Evolutionary conservation across 2,888 invertebrate species (phyloP).

Genomic region (Liopterus haemorrhoidalis): DNA sequence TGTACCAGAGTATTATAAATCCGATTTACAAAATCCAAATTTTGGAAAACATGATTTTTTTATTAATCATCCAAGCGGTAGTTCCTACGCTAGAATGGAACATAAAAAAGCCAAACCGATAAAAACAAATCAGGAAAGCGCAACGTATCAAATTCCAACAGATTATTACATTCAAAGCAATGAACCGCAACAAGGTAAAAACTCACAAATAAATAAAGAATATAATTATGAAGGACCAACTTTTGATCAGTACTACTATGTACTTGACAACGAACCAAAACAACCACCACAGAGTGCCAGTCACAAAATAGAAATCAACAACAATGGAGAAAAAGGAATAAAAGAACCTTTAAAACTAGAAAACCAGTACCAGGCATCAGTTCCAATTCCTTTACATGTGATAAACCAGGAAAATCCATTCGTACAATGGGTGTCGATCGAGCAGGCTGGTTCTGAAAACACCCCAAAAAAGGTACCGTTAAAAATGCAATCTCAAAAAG

Average conservation of each 20-base stretch:
- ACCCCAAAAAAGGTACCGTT: too few species aligned
- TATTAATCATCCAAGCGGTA: neutral
- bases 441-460: too few species aligned
- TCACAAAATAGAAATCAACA: neutral
- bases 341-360: too few species aligned
- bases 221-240: neutral
- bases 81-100: neutral
- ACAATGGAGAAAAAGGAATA: neutral
- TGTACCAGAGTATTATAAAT: slow-evolving; percentile 13
- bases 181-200: neutral
- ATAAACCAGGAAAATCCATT: too few species aligned
- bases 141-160: neutral
- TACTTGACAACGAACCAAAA: slow-evolving; percentile 2
- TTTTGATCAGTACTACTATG: neutral
- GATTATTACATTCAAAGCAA: neutral
- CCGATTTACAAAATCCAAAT: neutral
- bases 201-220: neutral
- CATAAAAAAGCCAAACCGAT: neutral
- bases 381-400: too few species aligned
- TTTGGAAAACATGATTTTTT: too few species aligned
- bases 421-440: too few species aligned
- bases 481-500: too few species aligned
- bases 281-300: neutral
- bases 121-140: slow-evolving; percentile 1
- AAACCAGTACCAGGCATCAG: too few species aligned